Evolutionary conservation across 2,113 vertebrate species (phyloP), one percentile per base, ranked within the genome.

Genomic region (Apteryx mantelli): DNA sequence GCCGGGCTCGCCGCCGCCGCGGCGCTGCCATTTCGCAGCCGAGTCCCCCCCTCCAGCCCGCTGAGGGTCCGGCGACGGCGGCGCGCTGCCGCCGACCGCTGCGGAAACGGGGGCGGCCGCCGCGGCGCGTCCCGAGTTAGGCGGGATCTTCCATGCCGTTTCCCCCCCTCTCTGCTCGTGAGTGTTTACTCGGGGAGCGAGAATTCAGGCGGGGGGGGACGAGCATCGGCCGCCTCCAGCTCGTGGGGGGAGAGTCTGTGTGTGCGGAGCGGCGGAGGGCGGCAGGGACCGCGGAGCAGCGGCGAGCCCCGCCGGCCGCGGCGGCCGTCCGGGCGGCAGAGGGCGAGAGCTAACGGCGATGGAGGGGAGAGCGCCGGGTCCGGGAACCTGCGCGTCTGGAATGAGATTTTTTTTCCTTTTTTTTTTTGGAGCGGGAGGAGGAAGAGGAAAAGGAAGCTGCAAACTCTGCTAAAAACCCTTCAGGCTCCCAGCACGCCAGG

Each of bases 341-440:
- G 88, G 81, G 91, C 93, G 87, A 93, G 90, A 81, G 88, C 69
- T 78, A 80, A 13, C 64, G 48, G 89, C n/a, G 68, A 32, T 14
- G n/a, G 70, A 73, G 70, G n/a, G n/a, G 60, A 20, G 32, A 48
- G 52, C 56, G 87, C 4, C 89, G 36, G 46, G 94, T 86, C 86
- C 56, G 63, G 63, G 50, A 56, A 88, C 84, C 89, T 58, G 91
- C 80, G 80, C 86, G 88, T 14, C 71, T 48, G 71, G 44, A 58
- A 46, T 24, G 34, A 38, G 83, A 44, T 30, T 70, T 38, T 38
- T 36, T 38, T 38, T 38, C 7, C 36, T 7, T 38, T 38, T 38
- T 38, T 38, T 38, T 38, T 38, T 69, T 4, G 38, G 50, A 19
- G 9, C 7, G 6, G 44, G 44, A 6, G 46, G 46, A 8, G 36